Conservation (phyloP, 2,113 vertebrate species). For the Macquaria ambigua region DNA sequence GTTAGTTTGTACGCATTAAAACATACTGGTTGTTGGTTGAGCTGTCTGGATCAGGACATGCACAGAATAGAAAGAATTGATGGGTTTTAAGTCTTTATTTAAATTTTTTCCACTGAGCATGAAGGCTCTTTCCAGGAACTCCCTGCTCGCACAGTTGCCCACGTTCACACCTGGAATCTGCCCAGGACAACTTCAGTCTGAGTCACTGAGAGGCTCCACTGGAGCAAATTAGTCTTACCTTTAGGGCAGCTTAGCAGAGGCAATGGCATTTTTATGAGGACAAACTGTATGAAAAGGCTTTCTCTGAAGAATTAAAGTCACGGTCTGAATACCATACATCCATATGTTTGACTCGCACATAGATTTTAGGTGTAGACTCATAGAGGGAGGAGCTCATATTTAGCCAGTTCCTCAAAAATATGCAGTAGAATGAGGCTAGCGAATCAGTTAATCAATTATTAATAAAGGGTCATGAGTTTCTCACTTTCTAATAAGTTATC, state of each 20-base stretch:
- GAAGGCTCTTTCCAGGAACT: slow-evolving; percentile 18
- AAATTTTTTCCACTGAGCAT: not conserved
- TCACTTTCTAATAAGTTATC: too few relatives aligned
- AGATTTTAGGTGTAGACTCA: not conserved
- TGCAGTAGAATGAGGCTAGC: too few relatives aligned
- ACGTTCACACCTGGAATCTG: slow-evolving; percentile 39
- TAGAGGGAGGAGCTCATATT: too few relatives aligned
- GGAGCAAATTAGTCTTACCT: slow-evolving; percentile 14
- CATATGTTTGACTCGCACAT: not conserved
- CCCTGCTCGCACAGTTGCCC: slow-evolving; percentile 22
- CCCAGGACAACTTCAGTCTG: slow-evolving; percentile 31
- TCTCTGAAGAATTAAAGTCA: not conserved
- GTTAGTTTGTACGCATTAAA: not conserved
- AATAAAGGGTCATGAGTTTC: too few relatives aligned
- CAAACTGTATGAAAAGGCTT: not conserved
- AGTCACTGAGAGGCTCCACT: slow-evolving; percentile 38
- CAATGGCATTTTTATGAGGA: not conserved
- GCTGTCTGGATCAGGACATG: not conserved
- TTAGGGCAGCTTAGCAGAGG: not conserved
- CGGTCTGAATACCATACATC: not conserved
- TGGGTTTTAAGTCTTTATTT: not conserved
- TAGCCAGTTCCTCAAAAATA: too few relatives aligned
- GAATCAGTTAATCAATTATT: too few relatives aligned
- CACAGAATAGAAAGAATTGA: not conserved
- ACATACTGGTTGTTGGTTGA: not conserved